These are phyloP conservation scores for Cyanoramphus novaezelandiae DNA, from an alignment of 2,113 vertebrate genomes.

Conservation along the genomic window DNA sequence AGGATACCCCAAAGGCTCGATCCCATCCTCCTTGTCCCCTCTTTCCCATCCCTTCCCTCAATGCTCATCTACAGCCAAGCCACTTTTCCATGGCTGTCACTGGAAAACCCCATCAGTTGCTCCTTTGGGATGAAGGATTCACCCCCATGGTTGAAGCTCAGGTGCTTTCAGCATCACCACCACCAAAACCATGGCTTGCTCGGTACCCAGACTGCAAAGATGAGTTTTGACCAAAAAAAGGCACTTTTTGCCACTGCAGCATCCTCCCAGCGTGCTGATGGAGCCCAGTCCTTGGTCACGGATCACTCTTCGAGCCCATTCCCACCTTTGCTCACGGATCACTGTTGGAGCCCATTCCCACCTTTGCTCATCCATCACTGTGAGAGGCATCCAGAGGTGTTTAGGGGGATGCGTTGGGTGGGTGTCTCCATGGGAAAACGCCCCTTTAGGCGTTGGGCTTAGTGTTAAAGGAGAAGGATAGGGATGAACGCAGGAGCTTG, in stretches of 20 bases:
- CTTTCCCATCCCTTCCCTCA: neutral
- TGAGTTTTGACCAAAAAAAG: neutral
- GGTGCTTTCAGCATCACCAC: neutral
- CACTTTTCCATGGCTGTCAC: rapidly evolving
- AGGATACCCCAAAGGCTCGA: neutral
- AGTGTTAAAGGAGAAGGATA: neutral
- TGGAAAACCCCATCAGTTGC: neutral
- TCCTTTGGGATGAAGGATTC: neutral
- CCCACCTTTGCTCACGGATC: neutral
- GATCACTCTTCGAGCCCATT: neutral
- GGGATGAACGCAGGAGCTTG: neutral
- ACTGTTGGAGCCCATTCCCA: neutral
- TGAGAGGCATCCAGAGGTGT: neutral
- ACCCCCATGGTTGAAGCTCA: rapidly evolving
- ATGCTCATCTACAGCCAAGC: neutral
- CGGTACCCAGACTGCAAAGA: neutral
- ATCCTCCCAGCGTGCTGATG: neutral
- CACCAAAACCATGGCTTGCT: neutral
- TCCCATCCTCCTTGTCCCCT: neutral
- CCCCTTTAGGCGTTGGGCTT: neutral
- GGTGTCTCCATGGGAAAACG: neutral
- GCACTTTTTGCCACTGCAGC: neutral
- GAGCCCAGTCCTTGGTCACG: neutral
- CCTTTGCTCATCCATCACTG: neutral
- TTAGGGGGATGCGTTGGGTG: neutral